phyloP scores from a whole-genome alignment of 2,888 invertebrate species.

The Vanessa cardui region DNA sequence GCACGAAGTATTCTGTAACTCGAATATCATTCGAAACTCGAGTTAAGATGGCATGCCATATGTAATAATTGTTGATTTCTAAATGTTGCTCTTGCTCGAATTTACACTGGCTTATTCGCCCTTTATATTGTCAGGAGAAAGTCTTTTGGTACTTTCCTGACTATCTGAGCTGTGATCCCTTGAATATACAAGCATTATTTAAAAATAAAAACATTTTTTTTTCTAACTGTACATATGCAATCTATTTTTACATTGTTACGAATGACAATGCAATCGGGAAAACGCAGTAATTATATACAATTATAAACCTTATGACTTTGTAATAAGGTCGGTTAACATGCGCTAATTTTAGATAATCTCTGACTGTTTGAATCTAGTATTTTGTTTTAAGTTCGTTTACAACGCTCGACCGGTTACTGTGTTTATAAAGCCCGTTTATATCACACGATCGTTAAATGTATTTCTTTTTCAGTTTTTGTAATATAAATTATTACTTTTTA shows the following conservation, averaged over 20 bases:
- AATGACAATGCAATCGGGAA: slow-evolving; percentile 23
- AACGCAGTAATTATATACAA: neutral
- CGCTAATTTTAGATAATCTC: slow-evolving; percentile 19
- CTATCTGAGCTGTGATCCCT: neutral
- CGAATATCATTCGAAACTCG: too few species aligned
- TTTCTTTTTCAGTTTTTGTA: too few species aligned
- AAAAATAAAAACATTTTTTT: neutral
- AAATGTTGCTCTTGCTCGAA: too few species aligned
- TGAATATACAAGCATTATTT: neutral
- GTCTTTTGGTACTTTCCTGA: too few species aligned
- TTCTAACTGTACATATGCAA: neutral
- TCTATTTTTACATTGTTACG: slow-evolving; percentile 22
- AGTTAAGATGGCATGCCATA: too few species aligned
- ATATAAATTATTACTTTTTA: too few species aligned
- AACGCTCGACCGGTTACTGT: neutral
- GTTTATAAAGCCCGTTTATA: slow-evolving; percentile 6
- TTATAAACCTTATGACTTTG: slow-evolving; percentile 4
- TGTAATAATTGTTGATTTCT: too few species aligned
- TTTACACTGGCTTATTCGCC: too few species aligned
- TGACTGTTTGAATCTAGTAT: slow-evolving; percentile 5
- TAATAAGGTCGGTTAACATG: neutral
- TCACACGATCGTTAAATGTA: neutral
- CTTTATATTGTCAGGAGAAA: too few species aligned
- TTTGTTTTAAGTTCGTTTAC: slow-evolving; percentile 15
- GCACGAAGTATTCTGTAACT: too few species aligned